phyloP scores from a whole-genome alignment of 2,888 invertebrate species.

The Ormia ochracea region DNA sequence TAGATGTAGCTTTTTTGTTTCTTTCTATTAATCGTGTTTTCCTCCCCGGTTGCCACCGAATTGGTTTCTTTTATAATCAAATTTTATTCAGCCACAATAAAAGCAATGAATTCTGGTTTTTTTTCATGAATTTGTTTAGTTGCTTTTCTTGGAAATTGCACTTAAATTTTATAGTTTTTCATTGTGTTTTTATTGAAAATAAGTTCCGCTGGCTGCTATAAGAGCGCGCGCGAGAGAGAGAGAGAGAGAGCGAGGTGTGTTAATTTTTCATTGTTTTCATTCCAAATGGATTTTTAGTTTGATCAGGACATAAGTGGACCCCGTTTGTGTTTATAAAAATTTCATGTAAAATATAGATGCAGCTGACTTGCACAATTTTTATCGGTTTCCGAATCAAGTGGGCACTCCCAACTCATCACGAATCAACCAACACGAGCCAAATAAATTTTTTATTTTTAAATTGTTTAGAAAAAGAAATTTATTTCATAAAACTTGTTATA shows the following conservation, averaged over 20 bases:
- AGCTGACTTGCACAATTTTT: too few relatives aligned
- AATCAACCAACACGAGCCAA: too few relatives aligned
- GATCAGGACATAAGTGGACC: too few relatives aligned
- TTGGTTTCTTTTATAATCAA: conserved; percentile 42
- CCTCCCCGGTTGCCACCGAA: neutral
- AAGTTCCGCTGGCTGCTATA: neutral
- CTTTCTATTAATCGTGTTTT: conserved; percentile 23
- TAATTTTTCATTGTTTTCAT: neutral
- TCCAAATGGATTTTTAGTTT: too few relatives aligned
- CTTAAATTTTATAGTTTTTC: conserved; percentile 35
- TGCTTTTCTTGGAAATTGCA: conserved; percentile 25
- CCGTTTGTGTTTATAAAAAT: too few relatives aligned
- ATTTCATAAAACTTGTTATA: too few relatives aligned
- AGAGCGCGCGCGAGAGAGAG: too few relatives aligned
- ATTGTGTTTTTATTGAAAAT: conserved; percentile 22
- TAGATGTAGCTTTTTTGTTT: conserved; percentile 9
- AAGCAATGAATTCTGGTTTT: conserved; percentile 29
- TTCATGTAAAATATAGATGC: too few relatives aligned
- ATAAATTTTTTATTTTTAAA: too few relatives aligned
- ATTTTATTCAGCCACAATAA: conserved; percentile 43
- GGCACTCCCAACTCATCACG: too few relatives aligned
- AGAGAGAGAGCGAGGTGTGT: neutral
- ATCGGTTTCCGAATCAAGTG: too few relatives aligned
- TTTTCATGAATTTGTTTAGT: conserved; percentile 13
- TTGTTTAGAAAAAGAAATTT: too few relatives aligned